Base-by-base conservation (phyloP, 2,113 vertebrate species). In the Chloropsis hardwickii region DNA sequence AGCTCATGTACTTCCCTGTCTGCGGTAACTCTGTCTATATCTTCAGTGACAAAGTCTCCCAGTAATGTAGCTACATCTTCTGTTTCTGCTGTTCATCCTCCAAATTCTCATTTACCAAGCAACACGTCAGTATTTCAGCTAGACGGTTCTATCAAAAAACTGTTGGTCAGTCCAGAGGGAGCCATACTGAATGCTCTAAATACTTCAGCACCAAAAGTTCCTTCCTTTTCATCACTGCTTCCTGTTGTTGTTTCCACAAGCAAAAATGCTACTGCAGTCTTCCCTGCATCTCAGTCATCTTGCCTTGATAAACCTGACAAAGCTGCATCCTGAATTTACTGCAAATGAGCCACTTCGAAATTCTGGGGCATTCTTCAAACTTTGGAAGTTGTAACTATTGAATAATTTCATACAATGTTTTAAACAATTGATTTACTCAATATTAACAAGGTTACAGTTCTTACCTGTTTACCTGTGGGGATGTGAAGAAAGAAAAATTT, bases 151-250 rank as follows among this genome's bases (percentile, higher is more conserved):
- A 97, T 98, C 74, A 98, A 97, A 97, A 99, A 99, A 96, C 97
- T 99, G 53, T 97, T 99, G 89, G 98, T 99, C 92, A 99, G 99
- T 97, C 98, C 99, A 70, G 99, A 99, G 87, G 98, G 98, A 82
- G 98, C 98, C 24, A 97, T 99, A 98, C 94, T 99, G 95, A 99
- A 98, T 97, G 97, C 98, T 95, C 97, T 98, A 97, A 98, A 97
- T 97, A 96, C 97, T 85, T 97, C 98, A 86, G 48, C 95, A 60
- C 96, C 97, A 76, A 97, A 97, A 95, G 83, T 67, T 94, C 97
- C 98, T 81, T 95, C 97, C 29, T 94, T 97, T 86, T 97, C 98
- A 80, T 96, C 98, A 62, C 90, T 97, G 45, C 97, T 98, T 93
- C 90, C 98, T 77, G 97, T 98, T 95, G 81, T 96, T 60, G 95